Base-by-base conservation (phyloP, 2,888 invertebrate genomes). In the Watsonalla cultraria region DNA sequence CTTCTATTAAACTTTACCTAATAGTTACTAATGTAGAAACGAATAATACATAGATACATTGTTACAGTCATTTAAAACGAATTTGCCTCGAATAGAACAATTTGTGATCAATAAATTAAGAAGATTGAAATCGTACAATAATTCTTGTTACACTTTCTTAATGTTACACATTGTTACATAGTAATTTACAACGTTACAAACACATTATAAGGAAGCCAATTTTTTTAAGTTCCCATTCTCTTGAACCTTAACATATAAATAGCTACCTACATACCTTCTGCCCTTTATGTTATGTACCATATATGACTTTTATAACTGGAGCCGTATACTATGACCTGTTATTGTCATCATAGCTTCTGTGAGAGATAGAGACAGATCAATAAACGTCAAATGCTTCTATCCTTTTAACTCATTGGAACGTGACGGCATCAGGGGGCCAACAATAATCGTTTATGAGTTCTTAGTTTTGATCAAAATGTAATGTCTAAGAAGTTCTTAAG, bases 51-150 rank as follows among this genome's bases (percentile, higher is more conserved):
- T 70, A 72, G 73, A 72, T 68, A 73, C 79, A 76, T 76, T 75
- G 66, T 74, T 78, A 72, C 76, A 76, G 64, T 74, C 75, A 73
- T 68, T 70, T 76, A 76, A 74, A 76, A 74, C 68, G 65, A 78
- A 74, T 73, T 80, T 79, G 81, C 80, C 81, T 76, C 72, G 70
- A 71, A 71, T 77, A 80, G 72, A 75, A 72, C 70, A 76, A 76
- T 79, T 82, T 86, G 86, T 88, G 85, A 87, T 86, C 76, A 78
- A 78, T 82, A 81, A 78, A 76, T 76, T 77, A 74, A 73, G 72
- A 85, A 86, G 86, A 86, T 81, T 86, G 86, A 88, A 83, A 82
- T 81, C 84, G 88, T 88, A 90, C 89, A 90, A 89, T 86, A 85
- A 77, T 83, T 83, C 77, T 85, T 87, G 84, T 87, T 87, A 88